Evolutionary conservation across 2,113 vertebrate species (phyloP), one percentile per base, ranked within the genome.

Genomic region (Callorhinus ursinus): DNA sequence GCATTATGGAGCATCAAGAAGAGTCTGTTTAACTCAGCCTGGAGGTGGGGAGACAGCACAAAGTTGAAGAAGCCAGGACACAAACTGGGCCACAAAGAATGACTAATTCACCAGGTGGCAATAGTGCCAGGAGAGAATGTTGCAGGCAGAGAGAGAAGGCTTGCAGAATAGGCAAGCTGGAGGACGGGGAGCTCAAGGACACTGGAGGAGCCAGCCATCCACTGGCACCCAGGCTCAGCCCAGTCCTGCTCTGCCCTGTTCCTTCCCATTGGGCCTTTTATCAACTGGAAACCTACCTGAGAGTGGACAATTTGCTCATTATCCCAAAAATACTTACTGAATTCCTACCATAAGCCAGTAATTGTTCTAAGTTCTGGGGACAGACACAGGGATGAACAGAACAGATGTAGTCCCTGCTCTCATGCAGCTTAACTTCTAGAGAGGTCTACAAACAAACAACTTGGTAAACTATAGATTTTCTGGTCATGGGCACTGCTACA

Each of bases 21-120:
- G 72, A 61, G 7, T 11, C 42, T 94, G 42, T 42, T 26, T 67
- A 65, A 61, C 36, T 84, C 42, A 53, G 19, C 28, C 42, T 55
- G 18, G 79, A 89, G 46, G 19, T 82, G 18, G 33, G 19, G 26
- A 36, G 11, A 63, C 2, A 10, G 19, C 22, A 61, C 19, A 59
- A 84, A 77, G 12, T 72, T 21, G 10, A 69, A 85, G 71, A 53
- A 57, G 49, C 53, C 63, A 4, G n/a, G 46, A 94, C 33, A 90
- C 76, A 93, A 93, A 83, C 31, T 67, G 72, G 72, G 72, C 86
- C 87, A 74, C 28, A 39, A 81, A 95, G 91, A 95, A 97, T 88
- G 88, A 94, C 74, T 96, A 97, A 95, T 87, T 96, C 84, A 88
- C 67, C 74, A 67, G 49, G 71, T 93, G n/a, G 51, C 84, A 85